Percentiles rank a stretch among this genome's conserved stretches.
These are phyloP conservation scores for Drosophila infuscata DNA, from an alignment of 2,888 invertebrate species.

Conservation along the genomic window DNA sequence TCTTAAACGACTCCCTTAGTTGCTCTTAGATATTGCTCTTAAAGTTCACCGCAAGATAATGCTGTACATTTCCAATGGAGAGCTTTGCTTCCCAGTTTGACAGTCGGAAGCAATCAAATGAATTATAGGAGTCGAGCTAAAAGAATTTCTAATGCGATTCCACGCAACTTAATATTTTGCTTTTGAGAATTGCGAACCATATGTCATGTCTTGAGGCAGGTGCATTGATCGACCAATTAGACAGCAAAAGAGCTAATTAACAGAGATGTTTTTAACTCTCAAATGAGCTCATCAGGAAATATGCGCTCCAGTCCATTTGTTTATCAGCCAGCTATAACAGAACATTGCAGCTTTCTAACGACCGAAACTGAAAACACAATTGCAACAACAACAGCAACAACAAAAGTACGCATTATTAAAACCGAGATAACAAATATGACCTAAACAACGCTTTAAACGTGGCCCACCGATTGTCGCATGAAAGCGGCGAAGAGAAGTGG, in stretches of 20 bases:
- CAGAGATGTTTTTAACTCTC: conserved; percentile 8
- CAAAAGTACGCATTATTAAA: conserved; percentile 75
- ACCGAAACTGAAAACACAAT: conserved; percentile 55
- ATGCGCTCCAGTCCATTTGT: neutral
- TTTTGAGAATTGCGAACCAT: neutral
- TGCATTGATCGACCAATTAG: conserved; percentile 56
- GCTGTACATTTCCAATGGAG: conserved; percentile 22
- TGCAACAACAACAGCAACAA: conserved; percentile 10
- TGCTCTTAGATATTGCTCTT: conserved; percentile 3
- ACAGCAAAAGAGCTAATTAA: conserved; percentile 19
- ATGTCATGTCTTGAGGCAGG: conserved; percentile 35
- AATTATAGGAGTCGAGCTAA: conserved; percentile 57
- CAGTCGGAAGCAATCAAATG: conserved; percentile 68
- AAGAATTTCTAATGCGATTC: conserved; percentile 62
- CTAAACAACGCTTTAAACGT: conserved; percentile 45
- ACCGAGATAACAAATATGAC: conserved; percentile 63
- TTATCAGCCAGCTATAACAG: conserved; percentile 20
- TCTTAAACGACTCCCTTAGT: conserved; percentile 43
- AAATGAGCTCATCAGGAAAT: conserved; percentile 7
- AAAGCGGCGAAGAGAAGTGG: neutral
- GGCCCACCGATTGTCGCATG: conserved; percentile 43
- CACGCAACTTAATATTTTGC: conserved; percentile 38
- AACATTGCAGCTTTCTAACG: conserved; percentile 73
- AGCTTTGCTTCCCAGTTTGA: conserved; percentile 18
- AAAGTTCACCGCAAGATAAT: conserved; percentile 37